Evolutionary conservation across 2,888 invertebrate species (phyloP), one percentile per base, ranked within the genome.

Genomic region (Phaonia tiefii): DNA sequence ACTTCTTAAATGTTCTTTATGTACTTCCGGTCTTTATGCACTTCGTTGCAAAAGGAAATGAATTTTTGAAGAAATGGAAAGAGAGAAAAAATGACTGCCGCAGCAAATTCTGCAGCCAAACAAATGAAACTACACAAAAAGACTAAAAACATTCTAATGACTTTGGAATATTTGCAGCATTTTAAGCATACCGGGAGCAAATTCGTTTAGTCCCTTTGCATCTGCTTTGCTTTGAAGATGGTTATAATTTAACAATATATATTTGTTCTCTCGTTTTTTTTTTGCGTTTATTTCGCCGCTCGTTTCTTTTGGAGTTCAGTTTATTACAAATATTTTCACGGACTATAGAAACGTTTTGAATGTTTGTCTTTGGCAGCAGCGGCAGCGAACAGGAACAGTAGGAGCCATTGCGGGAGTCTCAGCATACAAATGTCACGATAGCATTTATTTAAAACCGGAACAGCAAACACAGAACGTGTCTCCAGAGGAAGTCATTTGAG

Each of bases 381-480:
- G 22, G 49, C 54, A 7, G 2, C 13, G 25, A n/a, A 3, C 54
- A 54, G 54, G 11, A 22, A 17, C 2, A 5, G 56, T 56, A 26
- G 20, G 31, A 51, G 22, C 51, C 5, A 11, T 17, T 22, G 11
- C 51, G 13, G 13, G 56, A 22, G 63, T 39, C 42, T 63, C 20
- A 42, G 42, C 63, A 63, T 20, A 63, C 63, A 63, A 63, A 63
- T 63, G 63, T 63, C 63, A 63, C 63, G 63, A 63, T 63, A 63
- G 63, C 63, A 63, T 63, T 63, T 63, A 63, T 63, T 63, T 63
- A 63, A 42, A 63, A 63, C 63, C 63, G 63, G 63, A 63, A 63
- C 42, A 42, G 42, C 39, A 39, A 63, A 63, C 63, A 63, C 63
- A 42, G 31, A 63, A 63, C 63, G 63, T 63, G 63, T 63, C 63